Percentiles rank a stretch among this genome's conserved stretches.
Evolutionary conservation across 2,888 invertebrate genomes (phyloP).

Genomic region (Troilus luridus): DNA sequence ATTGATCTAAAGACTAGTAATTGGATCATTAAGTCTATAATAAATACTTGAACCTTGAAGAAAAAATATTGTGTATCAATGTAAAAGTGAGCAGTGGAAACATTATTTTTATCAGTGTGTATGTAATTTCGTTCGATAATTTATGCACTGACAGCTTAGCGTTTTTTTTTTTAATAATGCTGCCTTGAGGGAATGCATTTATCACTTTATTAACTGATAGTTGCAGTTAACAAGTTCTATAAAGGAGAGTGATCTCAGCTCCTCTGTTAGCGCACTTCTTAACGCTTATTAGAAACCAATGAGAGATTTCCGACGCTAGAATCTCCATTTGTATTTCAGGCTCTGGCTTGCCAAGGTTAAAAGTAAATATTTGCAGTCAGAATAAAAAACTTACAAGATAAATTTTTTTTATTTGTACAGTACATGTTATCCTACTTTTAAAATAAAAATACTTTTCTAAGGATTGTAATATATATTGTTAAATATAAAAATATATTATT

Average conservation of each 20-base stretch:
- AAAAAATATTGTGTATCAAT: not conserved
- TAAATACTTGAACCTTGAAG: not conserved
- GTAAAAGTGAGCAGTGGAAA: not conserved
- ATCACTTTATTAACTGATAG: constrained; percentile 1
- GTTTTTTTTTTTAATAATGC: not conserved
- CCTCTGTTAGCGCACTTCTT: not conserved
- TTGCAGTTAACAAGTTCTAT: not conserved
- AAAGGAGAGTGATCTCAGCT: constrained; percentile 20
- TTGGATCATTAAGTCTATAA: not conserved
- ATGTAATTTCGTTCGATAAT: not conserved
- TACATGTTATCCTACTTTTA: no score
- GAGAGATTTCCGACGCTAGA: not conserved
- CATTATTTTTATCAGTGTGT: not conserved
- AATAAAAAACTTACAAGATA: not conserved
- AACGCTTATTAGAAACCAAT: constrained; percentile 30
- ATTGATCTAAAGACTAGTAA: not conserved
- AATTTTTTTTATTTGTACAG: not conserved
- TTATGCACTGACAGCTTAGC: not conserved
- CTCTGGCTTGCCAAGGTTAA: not conserved
- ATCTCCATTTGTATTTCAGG: not conserved
- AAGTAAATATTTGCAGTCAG: not conserved
- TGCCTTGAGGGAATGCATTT: constrained; percentile 31
- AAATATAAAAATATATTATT: no score
- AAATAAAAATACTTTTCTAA: no score
- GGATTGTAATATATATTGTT: no score